A percentile compares a stretch with the other conserved stretches of the same genome.
phyloP scores from a whole-genome alignment of 1,140 invertebrate species.

The Zaprionus tsacasi region DNA sequence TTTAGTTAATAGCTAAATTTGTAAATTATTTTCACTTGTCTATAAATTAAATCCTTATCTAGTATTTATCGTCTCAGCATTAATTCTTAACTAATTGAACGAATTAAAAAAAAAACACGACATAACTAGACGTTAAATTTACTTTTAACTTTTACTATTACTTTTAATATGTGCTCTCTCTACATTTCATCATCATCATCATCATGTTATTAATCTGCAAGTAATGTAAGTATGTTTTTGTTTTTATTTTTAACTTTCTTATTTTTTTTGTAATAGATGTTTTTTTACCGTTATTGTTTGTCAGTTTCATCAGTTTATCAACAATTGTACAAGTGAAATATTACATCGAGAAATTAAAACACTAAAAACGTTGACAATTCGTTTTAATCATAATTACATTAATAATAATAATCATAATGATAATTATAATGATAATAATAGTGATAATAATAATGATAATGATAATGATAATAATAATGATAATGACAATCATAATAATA shows the following conservation, averaged over 20 bases:
- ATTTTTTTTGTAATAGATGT: constrained; percentile 28
- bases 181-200: constrained; percentile 48
- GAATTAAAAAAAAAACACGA: constrained; percentile 55
- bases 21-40: constrained; percentile 78
- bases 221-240: constrained; percentile 19
- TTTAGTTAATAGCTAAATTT: constrained; percentile 76
- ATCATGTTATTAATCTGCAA: constrained; percentile 35
- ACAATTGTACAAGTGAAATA: constrained; percentile 73
- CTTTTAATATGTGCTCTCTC: constrained; percentile 56
- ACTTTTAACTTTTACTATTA: constrained; percentile 7
- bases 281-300: constrained; percentile 13
- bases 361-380: constrained; percentile 54
- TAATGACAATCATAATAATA: constrained; percentile 26
- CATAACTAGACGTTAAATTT: constrained; percentile 52
- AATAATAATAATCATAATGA: constrained; percentile 50
- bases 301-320: constrained; percentile 60
- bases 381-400: constrained; percentile 42
- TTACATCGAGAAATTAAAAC: constrained; percentile 65
- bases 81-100: constrained; percentile 62
- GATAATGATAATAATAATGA: constrained; percentile 37
- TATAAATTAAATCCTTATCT: constrained; percentile 77
- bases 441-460: constrained; percentile 45
- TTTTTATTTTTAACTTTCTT: constrained; percentile 26
- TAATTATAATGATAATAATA: constrained; percentile 43
- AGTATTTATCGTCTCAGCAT: constrained; percentile 73